Conservation (phyloP, 2,113 vertebrate genomes). For the Myotis davidii region DNA sequence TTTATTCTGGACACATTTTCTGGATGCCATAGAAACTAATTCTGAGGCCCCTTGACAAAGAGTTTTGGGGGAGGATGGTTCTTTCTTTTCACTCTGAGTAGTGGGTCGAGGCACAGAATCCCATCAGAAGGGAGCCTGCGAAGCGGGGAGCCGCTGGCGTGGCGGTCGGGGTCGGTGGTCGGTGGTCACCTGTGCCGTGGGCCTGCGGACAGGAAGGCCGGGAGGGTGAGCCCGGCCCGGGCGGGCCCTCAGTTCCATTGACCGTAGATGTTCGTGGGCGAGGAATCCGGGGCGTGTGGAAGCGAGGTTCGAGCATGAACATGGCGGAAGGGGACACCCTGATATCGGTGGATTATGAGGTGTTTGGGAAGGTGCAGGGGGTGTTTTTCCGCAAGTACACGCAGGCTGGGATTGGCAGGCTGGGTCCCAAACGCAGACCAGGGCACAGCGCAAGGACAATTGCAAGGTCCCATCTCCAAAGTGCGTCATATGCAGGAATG, state of each 20-base stretch:
- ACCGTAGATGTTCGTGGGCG: background rate
- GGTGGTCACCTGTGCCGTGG: too few species aligned
- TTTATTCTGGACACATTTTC: background rate
- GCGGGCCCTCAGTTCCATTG: background rate
- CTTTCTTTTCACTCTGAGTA: background rate
- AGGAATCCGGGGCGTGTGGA: background rate
- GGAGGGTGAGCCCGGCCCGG: background rate
- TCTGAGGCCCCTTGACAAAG: background rate
- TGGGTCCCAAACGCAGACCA: constrained; percentile 94
- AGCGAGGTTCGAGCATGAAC: constrained; percentile 83
- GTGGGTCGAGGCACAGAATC: background rate
- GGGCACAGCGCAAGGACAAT: constrained; percentile 90
- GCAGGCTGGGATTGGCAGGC: constrained; percentile 94
- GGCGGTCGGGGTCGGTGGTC: too few species aligned
- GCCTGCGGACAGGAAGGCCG: too few species aligned
- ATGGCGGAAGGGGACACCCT: constrained; percentile 89
- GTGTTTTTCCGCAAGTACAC: constrained; percentile 98
- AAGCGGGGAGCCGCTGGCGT: too few species aligned
- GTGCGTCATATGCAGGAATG: constrained; percentile 93
- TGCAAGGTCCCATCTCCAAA: constrained; percentile 85
- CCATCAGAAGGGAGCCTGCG: too few species aligned
- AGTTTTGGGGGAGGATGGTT: background rate
- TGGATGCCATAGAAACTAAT: background rate
- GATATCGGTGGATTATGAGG: constrained; percentile 94
- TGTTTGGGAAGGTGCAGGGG: constrained; percentile 94